Percentiles rank a stretch among this genome's conserved stretches.
Conservation (phyloP, 2,113 vertebrate genomes). For the Melanerpes aurifrons region DNA sequence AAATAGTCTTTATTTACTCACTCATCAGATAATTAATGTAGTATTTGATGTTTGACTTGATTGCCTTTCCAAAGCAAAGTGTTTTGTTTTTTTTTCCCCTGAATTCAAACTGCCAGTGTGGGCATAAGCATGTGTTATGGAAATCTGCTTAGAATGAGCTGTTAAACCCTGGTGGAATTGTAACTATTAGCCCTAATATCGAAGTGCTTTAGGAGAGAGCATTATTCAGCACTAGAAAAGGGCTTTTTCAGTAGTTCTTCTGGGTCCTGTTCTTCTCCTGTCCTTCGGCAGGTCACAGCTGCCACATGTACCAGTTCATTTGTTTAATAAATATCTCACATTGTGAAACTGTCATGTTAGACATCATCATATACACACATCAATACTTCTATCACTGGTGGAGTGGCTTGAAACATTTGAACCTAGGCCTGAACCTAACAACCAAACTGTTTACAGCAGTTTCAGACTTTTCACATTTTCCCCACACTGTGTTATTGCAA, state of each 20-base stretch:
- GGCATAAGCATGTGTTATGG: background rate
- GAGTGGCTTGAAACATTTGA: background rate
- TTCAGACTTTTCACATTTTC: background rate
- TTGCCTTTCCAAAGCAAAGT: background rate
- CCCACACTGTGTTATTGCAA: background rate
- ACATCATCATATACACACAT: background rate
- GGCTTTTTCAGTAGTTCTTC: background rate
- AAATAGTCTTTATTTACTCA: background rate
- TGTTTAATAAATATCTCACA: background rate
- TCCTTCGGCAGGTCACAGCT: background rate
- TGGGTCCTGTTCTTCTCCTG: background rate
- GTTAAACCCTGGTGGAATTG: background rate
- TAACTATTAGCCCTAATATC: background rate
- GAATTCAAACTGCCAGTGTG: background rate
- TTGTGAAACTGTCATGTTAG: background rate
- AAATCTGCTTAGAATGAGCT: conserved; percentile 25
- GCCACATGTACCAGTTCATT: background rate
- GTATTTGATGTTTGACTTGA: background rate
- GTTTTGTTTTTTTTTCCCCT: background rate
- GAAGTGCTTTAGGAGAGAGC: background rate
- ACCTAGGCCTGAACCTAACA: background rate
- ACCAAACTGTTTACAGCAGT: background rate
- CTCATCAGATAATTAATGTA: background rate
- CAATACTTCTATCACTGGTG: background rate
- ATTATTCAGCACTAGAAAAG: background rate